Evolutionary conservation across 2,113 vertebrate species (phyloP).

Genomic region (Myrmecophaga tridactyla): DNA sequence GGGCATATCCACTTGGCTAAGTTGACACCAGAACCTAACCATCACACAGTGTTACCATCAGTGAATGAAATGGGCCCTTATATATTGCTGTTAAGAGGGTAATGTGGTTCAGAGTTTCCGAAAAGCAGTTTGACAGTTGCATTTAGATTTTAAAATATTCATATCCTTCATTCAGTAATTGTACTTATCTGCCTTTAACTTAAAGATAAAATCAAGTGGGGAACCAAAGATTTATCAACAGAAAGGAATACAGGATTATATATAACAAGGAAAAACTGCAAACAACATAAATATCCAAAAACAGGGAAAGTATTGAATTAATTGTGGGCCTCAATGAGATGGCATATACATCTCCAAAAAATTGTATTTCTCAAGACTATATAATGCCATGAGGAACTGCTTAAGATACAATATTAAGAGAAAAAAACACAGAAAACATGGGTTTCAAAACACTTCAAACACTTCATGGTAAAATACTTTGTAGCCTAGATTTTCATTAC

Average conservation of each 20-base stretch:
- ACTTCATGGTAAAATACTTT: not conserved
- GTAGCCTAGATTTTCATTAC: not conserved
- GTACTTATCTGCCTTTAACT: not conserved
- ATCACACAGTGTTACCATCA: not conserved
- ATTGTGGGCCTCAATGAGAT: not conserved
- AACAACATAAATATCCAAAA: not conserved
- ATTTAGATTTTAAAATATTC: not conserved
- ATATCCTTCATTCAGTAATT: not conserved
- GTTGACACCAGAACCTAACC: too few species aligned
- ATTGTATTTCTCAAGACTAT: not conserved
- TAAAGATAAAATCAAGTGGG: not conserved
- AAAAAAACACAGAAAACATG: not conserved
- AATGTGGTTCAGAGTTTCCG: not conserved
- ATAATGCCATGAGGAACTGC: not conserved
- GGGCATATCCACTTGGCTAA: too few species aligned
- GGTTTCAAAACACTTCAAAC: not conserved
- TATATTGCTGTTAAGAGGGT: not conserved
- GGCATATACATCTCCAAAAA: not conserved
- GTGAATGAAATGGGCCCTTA: not conserved
- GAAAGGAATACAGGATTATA: not conserved
- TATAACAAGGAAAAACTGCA: not conserved
- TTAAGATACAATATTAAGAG: not conserved
- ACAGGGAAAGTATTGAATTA: not conserved
- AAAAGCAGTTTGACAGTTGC: not conserved
- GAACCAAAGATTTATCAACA: not conserved